Evolutionary conservation across 2,113 vertebrate species (phyloP), one percentile per base, ranked within the genome.

Genomic region (Oreochromis aureus): DNA sequence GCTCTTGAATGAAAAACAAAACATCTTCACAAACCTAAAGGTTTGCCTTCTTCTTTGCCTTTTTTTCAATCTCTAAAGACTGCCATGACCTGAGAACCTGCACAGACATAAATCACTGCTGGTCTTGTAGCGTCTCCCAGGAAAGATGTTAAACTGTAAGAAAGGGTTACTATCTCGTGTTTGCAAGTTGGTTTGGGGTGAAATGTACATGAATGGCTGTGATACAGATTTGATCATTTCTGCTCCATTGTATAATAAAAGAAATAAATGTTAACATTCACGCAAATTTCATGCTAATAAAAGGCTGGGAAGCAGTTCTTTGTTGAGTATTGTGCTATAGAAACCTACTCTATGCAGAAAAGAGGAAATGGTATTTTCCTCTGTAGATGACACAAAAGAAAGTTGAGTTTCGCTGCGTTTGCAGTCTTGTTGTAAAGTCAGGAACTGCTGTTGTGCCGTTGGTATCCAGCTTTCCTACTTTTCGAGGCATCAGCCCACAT

Each of bases 241-340:
- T 19, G 4, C 71, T 32, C 44, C 0, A 32, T 3, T 51, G 44
- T 51, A 0, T 30, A 0, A 48, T 7, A 3, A 18, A 73, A 44
- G 22, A 2, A 48, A 19, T 2, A 51, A 48, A 48, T 5, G 24
- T 76, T 71, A 44, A 48, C 41, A 5, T 30, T 76, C 24, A 48
- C 10, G 6, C 44, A 48, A 19, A 53, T 78, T 7, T 78, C 30
- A 78, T 78, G 6, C 46, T 78, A 53, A 34, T 44, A 46, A 53
- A n/a, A 53, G 4, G 1, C 1, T 32, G 18, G 27, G 4, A 78
- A 34, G 16, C 46, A 78, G 27, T 32, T 53, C 0, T 78, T 32
- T 19, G 27, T 51, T 46, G 41, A 76, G 41, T 76, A 10, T 48
- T 76, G 24, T 30, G 16, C 44, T 76, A 48, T 15, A 76, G 69